phyloP scores from a whole-genome alignment of 2,888 invertebrate genomes.

The Marronus borbonicus region DNA sequence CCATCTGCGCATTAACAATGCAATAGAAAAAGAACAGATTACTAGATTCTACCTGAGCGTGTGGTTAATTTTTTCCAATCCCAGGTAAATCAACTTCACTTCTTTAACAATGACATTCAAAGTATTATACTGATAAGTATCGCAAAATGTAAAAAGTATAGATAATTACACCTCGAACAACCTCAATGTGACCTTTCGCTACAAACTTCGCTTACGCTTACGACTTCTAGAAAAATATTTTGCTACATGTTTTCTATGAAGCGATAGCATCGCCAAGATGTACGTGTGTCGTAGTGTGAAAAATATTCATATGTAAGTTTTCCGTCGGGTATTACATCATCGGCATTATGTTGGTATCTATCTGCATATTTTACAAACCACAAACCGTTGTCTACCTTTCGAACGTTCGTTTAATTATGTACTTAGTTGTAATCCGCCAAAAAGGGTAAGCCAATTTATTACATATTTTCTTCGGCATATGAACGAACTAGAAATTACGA shows the following conservation, averaged over 20 bases:
- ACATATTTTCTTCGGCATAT: too few species aligned
- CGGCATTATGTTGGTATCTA: neutral
- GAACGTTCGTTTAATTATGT: neutral
- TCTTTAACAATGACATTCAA: too few species aligned
- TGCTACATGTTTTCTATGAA: neutral
- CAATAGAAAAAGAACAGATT: too few species aligned
- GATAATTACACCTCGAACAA: neutral
- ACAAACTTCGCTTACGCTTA: neutral
- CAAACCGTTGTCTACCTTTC: slow-evolving; percentile 1
- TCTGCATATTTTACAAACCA: neutral
- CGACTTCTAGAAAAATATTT: neutral
- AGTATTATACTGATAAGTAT: too few species aligned
- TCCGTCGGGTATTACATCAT: neutral
- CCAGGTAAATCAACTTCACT: too few species aligned
- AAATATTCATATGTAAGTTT: neutral
- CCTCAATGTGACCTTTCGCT: neutral
- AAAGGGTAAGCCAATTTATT: too few species aligned
- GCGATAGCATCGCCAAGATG: neutral
- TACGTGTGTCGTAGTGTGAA: neutral
- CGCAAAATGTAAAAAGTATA: too few species aligned
- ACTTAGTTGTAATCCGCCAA: neutral
- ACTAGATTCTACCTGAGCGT: too few species aligned
- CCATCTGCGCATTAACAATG: too few species aligned
- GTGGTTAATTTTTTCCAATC: too few species aligned
- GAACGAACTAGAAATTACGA: too few species aligned